Evolutionary conservation across 2,113 vertebrate genomes (phyloP), one percentile per base, ranked within the genome.

Genomic region (Sula dactylatra): DNA sequence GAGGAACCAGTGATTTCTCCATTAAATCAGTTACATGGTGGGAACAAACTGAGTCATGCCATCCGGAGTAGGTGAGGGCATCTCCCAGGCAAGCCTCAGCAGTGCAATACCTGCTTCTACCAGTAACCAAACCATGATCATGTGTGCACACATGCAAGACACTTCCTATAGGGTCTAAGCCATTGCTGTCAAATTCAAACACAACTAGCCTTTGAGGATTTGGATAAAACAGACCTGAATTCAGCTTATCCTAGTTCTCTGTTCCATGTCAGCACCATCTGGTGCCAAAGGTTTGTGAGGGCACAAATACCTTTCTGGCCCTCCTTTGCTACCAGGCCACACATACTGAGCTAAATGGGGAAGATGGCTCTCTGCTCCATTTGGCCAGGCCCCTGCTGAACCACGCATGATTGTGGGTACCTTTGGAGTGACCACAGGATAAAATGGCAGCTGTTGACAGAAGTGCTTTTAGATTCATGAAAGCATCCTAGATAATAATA

Each of bases 371-470:
- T 49, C 13, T 69, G 20, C 14, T 65, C 13, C 40, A 25, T 80
- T 64, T 58, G 34, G 10, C 13, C 13, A 34, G 6, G 6, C 8
- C 4, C 5, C 25, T 50, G 18, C 6, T 89, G 64, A 29, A 11
- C 6, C 25, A 31, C 7, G 5, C 13, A 12, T 34, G 3, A 1
- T 27, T 0, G 0, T 14, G 20, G 9, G 10, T 71, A 16, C 10
- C 24, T 84, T 44, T 27, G 27, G 17, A 44, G 24, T 36, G 25
- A 24, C 20, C 29, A 64, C 4, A 11, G 32, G 26, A 45, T 66
- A 34, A 71, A 91, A 67, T 1, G 3, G 13, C 42, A 78, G 6
- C 25, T 54, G 7, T 42, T 50, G 38, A 47, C 6, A 67, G 32
- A 73, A 77, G 31, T 47, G 5, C 4, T 47, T 90, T 82, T 42